Percentiles rank a stretch among this genome's conserved stretches.
Evolutionary conservation across 2,797 vertebrate genomes (phyloP).

Genomic region (Atherinosoma microstoma): DNA sequence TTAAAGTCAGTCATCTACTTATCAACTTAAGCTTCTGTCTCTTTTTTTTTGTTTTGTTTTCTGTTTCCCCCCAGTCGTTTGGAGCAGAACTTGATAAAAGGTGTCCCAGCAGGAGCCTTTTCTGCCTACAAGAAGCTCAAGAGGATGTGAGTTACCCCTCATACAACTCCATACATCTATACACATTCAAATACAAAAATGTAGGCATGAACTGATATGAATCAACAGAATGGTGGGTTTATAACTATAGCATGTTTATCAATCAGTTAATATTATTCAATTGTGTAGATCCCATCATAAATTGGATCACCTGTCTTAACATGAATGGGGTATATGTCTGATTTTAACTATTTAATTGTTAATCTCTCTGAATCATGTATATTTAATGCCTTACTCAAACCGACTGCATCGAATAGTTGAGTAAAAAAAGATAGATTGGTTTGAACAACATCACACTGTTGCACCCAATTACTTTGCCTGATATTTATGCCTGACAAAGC

Average conservation of each 20-base stretch:
- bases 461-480: background rate
- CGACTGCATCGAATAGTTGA: background rate
- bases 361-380: background rate
- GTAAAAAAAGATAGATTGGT: background rate
- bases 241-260: background rate
- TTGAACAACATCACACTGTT: background rate
- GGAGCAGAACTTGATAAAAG: slow-evolving; percentile 97
- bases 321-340: too few species aligned
- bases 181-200: background rate
- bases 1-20: slow-evolving; percentile 22
- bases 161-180: slow-evolving; percentile 1
- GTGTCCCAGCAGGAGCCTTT: slow-evolving; percentile 92
- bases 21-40: background rate
- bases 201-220: background rate
- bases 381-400: background rate
- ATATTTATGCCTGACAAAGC: background rate
- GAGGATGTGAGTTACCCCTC: slow-evolving; percentile 90
- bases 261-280: too few species aligned
- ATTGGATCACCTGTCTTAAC: too few species aligned
- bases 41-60: background rate
- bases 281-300: too few species aligned
- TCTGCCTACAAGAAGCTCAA: slow-evolving; percentile 96
- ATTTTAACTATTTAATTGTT: too few species aligned
- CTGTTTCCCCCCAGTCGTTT: slow-evolving; percentile 86
- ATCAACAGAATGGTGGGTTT: background rate